Base-by-base conservation (phyloP, 2,113 vertebrate species). In the Nettapus auritus region DNA sequence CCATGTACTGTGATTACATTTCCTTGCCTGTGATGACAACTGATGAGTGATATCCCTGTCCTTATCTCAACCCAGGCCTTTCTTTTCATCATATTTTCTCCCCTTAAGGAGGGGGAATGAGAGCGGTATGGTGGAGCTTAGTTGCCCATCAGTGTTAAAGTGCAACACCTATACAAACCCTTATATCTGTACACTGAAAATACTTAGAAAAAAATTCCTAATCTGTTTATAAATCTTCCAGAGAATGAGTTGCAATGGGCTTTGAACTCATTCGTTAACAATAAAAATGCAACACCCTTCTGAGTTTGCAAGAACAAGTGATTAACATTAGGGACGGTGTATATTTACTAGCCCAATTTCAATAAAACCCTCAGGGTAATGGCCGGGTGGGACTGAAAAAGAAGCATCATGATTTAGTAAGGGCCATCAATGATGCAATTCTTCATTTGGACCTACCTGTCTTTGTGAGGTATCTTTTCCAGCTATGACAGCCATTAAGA, bases 381-480 rank as follows among this genome's bases (percentile, higher is more conserved):
- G 62, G 2, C 2, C 46, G 21, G 22, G 5, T 56, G 21, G 17
- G 8, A 14, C 29, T 86, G 28, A 28, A 82, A 82, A 56, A 23
- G 22, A 36, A 31, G 11, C 60, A 20, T 50, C 0, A 25, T 38
- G 18, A 50, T 81, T 55, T 68, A 59, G 2, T 40, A 55, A 60
- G 57, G 3, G 1, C 8, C 5, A 15, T 12, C 6, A 75, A 17
- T 0, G 29, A 29, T 29, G 20, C 6, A 16, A 3, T 13, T 73
- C 8, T 81, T 92, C 2, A 6, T 59, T 84, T 88, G 11, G 9
- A 50, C 50, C 34, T 64, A 2, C 57, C 2, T 55, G 16, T 52
- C 4, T 62, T 82, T 70, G 8, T 55, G 15, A 67, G 5, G 15
- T 55, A 8, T 14, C 3, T 56, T 86, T 91, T 92, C 26, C 25